Percentiles rank a stretch among this genome's conserved stretches.
Evolutionary conservation across 2,888 invertebrate species (phyloP).

Genomic region (Trimorus sp.): DNA sequence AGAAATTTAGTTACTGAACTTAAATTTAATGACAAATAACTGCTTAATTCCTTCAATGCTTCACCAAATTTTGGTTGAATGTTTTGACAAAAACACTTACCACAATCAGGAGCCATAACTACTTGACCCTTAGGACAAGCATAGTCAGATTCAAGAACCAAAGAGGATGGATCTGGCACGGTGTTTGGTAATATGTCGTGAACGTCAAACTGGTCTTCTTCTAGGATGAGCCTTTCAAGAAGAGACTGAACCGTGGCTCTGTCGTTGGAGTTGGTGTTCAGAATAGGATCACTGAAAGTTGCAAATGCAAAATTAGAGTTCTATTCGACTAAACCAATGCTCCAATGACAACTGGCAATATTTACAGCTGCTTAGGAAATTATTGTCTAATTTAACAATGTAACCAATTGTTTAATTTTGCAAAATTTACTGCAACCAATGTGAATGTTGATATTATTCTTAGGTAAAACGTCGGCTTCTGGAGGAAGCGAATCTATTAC

Average conservation of each 20-base stretch:
- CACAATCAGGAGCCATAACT: constrained; percentile 96
- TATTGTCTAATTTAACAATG: no score
- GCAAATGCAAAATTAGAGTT: background rate
- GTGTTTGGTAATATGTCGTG: constrained; percentile 96
- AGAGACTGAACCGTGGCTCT: constrained; percentile 91
- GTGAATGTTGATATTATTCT: background rate
- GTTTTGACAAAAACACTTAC: constrained; percentile 83
- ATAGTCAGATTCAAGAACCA: constrained; percentile 93
- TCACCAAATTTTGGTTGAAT: background rate
- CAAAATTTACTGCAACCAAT: no score
- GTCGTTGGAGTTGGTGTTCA: constrained; percentile 93
- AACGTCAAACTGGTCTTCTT: constrained; percentile 97
- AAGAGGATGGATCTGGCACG: constrained; percentile 94
- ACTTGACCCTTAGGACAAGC: constrained; percentile 97
- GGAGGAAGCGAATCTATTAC: constrained; percentile 5
- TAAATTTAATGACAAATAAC: no score
- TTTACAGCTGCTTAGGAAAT: constrained; percentile 27
- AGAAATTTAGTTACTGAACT: no score
- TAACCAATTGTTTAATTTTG: no score
- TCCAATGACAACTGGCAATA: background rate
- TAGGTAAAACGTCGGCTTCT: constrained; percentile 14
- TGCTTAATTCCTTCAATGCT: no score
- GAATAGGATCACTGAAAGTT: constrained; percentile 91
- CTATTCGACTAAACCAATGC: background rate
- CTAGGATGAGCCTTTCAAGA: constrained; percentile 93